phyloP scores from a whole-genome alignment of 2,113 vertebrate species.

The Gallinago jamesoni region DNA sequence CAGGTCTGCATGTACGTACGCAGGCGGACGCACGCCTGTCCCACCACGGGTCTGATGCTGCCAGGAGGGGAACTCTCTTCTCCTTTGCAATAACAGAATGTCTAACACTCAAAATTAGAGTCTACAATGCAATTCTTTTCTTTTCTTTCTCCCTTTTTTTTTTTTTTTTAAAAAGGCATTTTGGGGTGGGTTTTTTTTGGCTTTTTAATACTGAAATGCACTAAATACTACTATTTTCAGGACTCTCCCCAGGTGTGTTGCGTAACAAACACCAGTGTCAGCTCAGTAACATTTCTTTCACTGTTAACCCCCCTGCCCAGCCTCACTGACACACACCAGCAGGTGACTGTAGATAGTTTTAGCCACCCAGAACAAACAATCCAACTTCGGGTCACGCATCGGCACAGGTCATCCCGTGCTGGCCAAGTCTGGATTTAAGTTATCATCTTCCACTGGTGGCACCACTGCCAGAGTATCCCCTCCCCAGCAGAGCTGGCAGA shows the following conservation, averaged over 20 bases:
- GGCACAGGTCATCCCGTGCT: rapidly evolving
- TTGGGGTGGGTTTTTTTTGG: not conserved
- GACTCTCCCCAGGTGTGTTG: not conserved
- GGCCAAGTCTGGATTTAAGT: not conserved
- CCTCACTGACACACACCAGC: not conserved
- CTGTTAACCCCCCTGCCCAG: not conserved
- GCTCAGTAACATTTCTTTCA: not conserved
- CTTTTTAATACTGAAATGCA: not conserved
- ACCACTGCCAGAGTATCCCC: not conserved
- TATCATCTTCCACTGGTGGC: not conserved
- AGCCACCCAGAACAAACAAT: not conserved
- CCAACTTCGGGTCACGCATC: not conserved
- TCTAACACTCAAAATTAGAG: not conserved
- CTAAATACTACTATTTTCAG: not conserved
- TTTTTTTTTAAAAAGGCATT: not conserved
- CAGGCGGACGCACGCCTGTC: rapidly evolving
- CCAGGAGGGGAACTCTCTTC: not conserved
- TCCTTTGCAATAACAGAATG: not conserved
- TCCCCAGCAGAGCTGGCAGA: not conserved
- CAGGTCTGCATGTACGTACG: not conserved
- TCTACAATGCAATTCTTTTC: not conserved
- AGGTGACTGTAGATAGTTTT: not conserved
- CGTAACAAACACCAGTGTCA: not conserved
- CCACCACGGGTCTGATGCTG: rapidly evolving
- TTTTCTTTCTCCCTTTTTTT: not conserved